These are phyloP conservation scores for Rhodophaea formosa DNA, from an alignment of 2,888 invertebrate species.

Conservation along the genomic window DNA sequence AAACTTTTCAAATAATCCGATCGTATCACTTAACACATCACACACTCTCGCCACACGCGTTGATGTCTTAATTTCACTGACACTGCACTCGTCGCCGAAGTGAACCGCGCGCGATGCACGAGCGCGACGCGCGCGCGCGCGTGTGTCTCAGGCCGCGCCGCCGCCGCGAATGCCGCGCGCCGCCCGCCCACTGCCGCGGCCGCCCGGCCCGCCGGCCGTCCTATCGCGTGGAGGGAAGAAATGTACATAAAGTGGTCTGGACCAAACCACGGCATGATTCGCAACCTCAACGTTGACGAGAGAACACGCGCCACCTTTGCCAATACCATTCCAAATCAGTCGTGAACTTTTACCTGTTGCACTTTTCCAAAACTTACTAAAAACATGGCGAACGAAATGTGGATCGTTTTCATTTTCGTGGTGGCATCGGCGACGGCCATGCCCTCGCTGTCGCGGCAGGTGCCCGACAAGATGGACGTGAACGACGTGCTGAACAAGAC, in stretches of 20 bases:
- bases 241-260: neutral
- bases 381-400: slow-evolving; percentile 8
- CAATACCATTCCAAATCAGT: neutral
- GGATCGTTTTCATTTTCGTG: neutral
- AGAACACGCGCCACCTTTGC: slow-evolving; percentile 7
- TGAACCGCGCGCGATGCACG: neutral
- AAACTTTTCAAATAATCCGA: no score
- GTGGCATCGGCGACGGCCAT: slow-evolving; percentile 25
- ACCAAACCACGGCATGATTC: slow-evolving; percentile 4
- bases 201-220: slow-evolving; percentile 4
- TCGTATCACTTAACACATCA: neutral
- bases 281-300: slow-evolving; percentile 6
- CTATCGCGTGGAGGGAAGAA: neutral
- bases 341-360: neutral
- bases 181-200: neutral
- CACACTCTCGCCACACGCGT: slow-evolving; percentile 2
- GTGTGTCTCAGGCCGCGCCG: neutral
- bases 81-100: neutral
- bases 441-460: slow-evolving; percentile 30
- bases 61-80: slow-evolving; percentile 7
- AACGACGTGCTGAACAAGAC: slow-evolving; percentile 54
- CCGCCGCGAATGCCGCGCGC: neutral
- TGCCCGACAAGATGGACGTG: slow-evolving; percentile 47
- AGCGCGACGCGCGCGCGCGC: slow-evolving; percentile 18
- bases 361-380: neutral